phyloP scores from a whole-genome alignment of 2,888 invertebrate species.

The Metalampra italica region DNA sequence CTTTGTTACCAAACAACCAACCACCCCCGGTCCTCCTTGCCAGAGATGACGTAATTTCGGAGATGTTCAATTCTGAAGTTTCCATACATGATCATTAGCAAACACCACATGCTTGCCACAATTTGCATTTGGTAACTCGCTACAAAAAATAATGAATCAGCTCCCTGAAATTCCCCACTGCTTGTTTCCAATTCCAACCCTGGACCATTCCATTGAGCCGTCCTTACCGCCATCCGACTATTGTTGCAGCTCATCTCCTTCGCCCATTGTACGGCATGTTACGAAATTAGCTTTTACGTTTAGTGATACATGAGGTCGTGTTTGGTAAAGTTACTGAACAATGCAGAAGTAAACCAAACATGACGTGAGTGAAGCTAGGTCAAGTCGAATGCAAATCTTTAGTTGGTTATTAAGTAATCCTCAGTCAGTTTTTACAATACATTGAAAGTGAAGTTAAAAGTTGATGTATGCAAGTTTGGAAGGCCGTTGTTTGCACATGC shows the following conservation, averaged over 20 bases:
- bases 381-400: slow-evolving; percentile 9
- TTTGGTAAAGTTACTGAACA: slow-evolving; percentile 18
- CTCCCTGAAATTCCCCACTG: too few species aligned
- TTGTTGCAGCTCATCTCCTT: slow-evolving; percentile 10
- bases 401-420: slow-evolving; percentile 9
- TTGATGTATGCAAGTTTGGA: slow-evolving; percentile 13
- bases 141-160: too few species aligned
- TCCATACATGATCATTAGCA: too few species aligned
- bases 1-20: too few species aligned
- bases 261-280: slow-evolving; percentile 24
- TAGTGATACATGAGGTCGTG: slow-evolving; percentile 28
- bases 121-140: too few species aligned
- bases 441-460: slow-evolving; percentile 8
- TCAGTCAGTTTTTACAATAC: slow-evolving; percentile 1
- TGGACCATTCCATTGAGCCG: too few species aligned
- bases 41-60: too few species aligned
- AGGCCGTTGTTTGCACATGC: slow-evolving; percentile 28
- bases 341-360: slow-evolving; percentile 16
- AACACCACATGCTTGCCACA: too few species aligned
- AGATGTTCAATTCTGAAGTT: too few species aligned
- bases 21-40: too few species aligned
- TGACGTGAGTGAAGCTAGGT: slow-evolving; percentile 14
- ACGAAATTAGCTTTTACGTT: slow-evolving; percentile 21
- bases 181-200: too few species aligned
- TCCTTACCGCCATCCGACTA: slow-evolving; percentile 16